Evolutionary conservation across 2,888 invertebrate genomes (phyloP).

Genomic region (Onchidella celtica): DNA sequence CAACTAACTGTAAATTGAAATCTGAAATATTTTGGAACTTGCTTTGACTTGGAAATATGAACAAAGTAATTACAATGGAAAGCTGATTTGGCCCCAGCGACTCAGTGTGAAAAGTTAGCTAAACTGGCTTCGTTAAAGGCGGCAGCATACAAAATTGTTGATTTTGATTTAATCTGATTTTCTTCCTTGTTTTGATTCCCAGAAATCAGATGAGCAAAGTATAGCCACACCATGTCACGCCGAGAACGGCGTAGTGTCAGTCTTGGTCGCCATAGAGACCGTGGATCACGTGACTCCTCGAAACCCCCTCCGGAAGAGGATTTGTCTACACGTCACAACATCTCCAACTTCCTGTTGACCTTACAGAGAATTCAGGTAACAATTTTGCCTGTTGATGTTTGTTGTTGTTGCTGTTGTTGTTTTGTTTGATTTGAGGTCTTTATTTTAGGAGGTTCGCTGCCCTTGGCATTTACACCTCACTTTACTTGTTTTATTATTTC

Average conservation of each 20-base stretch:
- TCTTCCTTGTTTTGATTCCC: slow-evolving; percentile 2
- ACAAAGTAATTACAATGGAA: no score
- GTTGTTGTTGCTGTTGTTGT: neutral
- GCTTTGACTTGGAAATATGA: no score
- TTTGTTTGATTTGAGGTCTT: neutral
- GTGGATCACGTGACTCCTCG: slow-evolving; percentile 28
- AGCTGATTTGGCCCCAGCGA: no score
- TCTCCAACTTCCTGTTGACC: slow-evolving; percentile 48
- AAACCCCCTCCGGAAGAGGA: slow-evolving; percentile 19
- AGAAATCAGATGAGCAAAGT: neutral
- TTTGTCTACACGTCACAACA: slow-evolving; percentile 44
- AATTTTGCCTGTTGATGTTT: neutral
- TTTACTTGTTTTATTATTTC: neutral
- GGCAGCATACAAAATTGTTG: no score
- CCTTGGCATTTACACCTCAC: neutral
- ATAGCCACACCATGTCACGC: slow-evolving; percentile 29
- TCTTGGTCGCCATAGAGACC: slow-evolving; percentile 46
- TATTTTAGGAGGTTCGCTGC: no score
- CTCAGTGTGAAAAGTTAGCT: neutral
- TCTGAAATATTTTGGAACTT: no score
- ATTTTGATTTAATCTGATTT: no score
- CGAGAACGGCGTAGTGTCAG: slow-evolving; percentile 49
- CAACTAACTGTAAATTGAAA: no score
- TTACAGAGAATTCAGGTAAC: slow-evolving; percentile 45
- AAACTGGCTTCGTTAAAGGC: no score